Evolutionary conservation across 1,140 invertebrate genomes (phyloP).

Genomic region (Calycopis cecrops): DNA sequence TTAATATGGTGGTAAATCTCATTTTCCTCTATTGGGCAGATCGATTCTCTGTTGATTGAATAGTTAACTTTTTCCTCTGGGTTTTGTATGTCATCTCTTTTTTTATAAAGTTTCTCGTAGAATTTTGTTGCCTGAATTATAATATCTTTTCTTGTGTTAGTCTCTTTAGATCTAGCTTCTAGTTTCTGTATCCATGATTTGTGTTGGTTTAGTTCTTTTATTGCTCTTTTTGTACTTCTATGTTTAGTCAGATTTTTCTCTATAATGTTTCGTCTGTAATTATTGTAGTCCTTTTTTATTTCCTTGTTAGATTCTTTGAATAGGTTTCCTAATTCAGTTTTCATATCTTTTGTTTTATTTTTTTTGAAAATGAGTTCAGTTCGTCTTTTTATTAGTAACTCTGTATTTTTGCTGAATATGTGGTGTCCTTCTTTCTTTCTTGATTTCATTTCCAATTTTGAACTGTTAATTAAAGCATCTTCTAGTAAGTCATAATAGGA

Average conservation of each 20-base stretch:
- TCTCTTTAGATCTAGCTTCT: conserved; percentile 18
- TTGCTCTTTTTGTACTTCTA: conserved; percentile 30
- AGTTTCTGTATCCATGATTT: conserved; percentile 34
- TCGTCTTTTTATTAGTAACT: too few relatives aligned
- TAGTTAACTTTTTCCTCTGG: conserved; percentile 10
- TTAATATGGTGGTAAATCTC: conserved; percentile 20
- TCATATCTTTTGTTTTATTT: conserved; percentile 14
- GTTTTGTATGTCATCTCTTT: conserved; percentile 7
- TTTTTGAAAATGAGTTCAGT: too few relatives aligned
- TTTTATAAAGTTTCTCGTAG: conserved; percentile 27
- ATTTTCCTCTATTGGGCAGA: conserved; percentile 10
- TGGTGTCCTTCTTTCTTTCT: too few relatives aligned
- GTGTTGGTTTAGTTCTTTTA: conserved; percentile 27
- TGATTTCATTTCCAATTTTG: too few relatives aligned
- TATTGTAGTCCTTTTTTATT: conserved; percentile 29
- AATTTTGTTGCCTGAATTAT: conserved; percentile 27
- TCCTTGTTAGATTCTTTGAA: conserved; percentile 31
- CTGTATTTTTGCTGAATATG: too few relatives aligned
- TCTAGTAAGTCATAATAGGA: too few relatives aligned
- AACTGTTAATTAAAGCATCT: too few relatives aligned
- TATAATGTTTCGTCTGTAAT: conserved; percentile 31
- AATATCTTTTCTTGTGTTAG: conserved; percentile 28
- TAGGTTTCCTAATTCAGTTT: conserved; percentile 29
- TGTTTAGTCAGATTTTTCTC: conserved; percentile 27
- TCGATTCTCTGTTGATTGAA: background rate